phyloP scores from a whole-genome alignment of 2,888 invertebrate genomes.

The Syritta pipiens region DNA sequence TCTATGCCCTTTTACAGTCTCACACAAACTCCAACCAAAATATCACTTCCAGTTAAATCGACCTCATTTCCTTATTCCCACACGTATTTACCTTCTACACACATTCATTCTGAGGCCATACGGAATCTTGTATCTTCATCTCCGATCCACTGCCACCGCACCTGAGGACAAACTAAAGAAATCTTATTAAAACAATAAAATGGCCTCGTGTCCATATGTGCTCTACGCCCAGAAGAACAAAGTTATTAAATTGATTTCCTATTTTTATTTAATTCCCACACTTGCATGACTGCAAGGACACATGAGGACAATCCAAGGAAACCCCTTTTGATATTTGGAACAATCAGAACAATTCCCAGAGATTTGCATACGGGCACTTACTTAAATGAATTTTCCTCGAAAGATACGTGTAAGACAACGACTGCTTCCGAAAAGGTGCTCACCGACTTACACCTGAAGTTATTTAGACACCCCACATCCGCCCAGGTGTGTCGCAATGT shows the following conservation, averaged over 20 bases:
- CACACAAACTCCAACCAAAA: too few species aligned
- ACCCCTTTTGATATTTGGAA: too few species aligned
- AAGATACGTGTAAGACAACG: conserved; percentile 9
- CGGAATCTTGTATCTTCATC: conserved; percentile 13
- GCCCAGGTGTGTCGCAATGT: not conserved
- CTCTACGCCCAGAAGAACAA: not conserved
- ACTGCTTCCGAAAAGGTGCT: conserved; percentile 22
- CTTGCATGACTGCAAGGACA: too few species aligned
- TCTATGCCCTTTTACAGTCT: too few species aligned
- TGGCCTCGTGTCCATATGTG: not conserved
- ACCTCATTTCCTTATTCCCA: too few species aligned
- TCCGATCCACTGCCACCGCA: too few species aligned
- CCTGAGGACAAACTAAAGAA: too few species aligned
- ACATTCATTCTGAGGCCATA: not conserved
- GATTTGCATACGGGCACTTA: conserved; percentile 44
- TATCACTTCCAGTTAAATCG: too few species aligned
- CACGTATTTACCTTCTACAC: too few species aligned
- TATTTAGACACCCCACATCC: conserved; percentile 10
- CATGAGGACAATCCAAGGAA: too few species aligned
- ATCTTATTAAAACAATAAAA: conserved; percentile 50
- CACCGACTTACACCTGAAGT: not conserved
- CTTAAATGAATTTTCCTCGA: conserved; percentile 39
- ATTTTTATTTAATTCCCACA: conserved; percentile 49
- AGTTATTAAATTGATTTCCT: conserved; percentile 41
- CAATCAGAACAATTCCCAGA: conserved; percentile 19